A percentile compares a stretch with the other conserved stretches of the same genome.
Conservation (phyloP, 1,140 invertebrate genomes). For the Bilobella aurantiaca region DNA sequence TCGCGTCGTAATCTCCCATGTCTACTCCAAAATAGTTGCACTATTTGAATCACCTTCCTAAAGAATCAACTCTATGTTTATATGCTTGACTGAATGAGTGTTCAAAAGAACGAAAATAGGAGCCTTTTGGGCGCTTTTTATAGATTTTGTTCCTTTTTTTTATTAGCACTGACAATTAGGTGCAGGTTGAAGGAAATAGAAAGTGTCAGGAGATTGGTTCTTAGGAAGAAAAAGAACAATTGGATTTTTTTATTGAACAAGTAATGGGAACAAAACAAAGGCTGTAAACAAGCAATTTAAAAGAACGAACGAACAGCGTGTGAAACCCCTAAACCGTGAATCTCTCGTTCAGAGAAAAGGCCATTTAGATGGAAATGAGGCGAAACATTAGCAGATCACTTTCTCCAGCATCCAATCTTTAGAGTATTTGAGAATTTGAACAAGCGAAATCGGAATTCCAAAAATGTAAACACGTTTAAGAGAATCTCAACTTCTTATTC, state of each 20-base stretch:
- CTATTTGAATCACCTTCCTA: too few relatives aligned
- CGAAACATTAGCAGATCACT: conserved; percentile 5
- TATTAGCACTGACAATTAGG: too few relatives aligned
- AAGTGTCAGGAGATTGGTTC: neutral
- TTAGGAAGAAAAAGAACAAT: neutral
- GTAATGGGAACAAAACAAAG: too few relatives aligned
- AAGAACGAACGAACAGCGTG: neutral
- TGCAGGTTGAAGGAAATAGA: neutral
- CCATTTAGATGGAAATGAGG: conserved; percentile 5
- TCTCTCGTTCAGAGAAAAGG: neutral
- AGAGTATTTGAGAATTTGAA: too few relatives aligned
- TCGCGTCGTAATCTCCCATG: neutral
- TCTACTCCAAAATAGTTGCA: neutral
- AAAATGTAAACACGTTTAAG: neutral
- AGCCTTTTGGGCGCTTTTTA: neutral
- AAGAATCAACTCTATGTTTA: too few relatives aligned
- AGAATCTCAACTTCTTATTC: too few relatives aligned
- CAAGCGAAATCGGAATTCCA: neutral
- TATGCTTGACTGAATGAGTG: too few relatives aligned
- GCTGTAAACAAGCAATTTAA: neutral
- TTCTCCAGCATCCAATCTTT: neutral
- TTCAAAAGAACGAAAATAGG: neutral
- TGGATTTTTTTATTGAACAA: conserved; percentile 4
- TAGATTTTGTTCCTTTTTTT: neutral
- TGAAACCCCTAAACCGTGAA: neutral